These are phyloP conservation scores for Heliconius ismenius DNA, from an alignment of 2,888 invertebrate genomes.

Conservation along the genomic window DNA sequence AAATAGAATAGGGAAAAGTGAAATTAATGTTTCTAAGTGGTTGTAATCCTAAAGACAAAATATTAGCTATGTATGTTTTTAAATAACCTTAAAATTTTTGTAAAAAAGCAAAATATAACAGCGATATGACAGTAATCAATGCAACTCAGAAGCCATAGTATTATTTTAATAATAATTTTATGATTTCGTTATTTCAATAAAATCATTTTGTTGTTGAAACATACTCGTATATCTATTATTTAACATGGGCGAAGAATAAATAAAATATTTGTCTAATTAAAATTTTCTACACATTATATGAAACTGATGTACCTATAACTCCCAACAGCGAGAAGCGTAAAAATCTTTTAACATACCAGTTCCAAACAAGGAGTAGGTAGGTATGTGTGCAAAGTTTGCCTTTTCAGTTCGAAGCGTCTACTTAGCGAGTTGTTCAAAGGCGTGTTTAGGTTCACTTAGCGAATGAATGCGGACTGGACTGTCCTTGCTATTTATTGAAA, in stretches of 20 bases:
- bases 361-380: conserved; percentile 49
- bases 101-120: not conserved
- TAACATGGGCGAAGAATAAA: too few relatives aligned
- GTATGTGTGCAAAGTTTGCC: conserved; percentile 54
- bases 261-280: not conserved
- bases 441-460: conserved; percentile 65
- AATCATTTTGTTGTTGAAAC: too few relatives aligned
- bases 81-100: too few relatives aligned
- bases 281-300: not conserved
- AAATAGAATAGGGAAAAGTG: not conserved
- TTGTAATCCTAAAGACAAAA: not conserved
- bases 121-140: too few relatives aligned
- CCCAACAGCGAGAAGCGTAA: not conserved
- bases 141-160: too few relatives aligned
- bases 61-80: not conserved
- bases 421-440: conserved; percentile 56
- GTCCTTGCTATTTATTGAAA: conserved; percentile 64
- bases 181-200: too few relatives aligned
- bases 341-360: conserved; percentile 41
- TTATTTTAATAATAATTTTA: too few relatives aligned
- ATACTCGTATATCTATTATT: too few relatives aligned
- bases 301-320: not conserved
- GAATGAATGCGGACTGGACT: conserved; percentile 64
- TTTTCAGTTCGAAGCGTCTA: conserved; percentile 62
- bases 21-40: not conserved